Base-by-base conservation (phyloP, 2,797 vertebrate species). In the Remorina albescens region DNA sequence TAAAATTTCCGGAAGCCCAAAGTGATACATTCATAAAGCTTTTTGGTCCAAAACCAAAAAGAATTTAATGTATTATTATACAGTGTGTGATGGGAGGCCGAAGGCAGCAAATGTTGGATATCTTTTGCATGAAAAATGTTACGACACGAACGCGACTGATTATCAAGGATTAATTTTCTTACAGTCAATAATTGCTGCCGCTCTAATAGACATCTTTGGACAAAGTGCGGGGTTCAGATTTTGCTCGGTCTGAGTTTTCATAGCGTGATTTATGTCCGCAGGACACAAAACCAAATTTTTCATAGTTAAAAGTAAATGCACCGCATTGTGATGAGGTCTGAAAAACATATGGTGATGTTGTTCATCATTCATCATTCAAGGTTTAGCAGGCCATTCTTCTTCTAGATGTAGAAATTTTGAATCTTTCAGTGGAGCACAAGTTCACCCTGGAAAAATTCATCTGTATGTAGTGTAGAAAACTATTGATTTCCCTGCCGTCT, bases 401-500 rank as follows among this genome's bases (percentile, higher is more conserved):
- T 85, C 79, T 70, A 76, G 74, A 86, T 67, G 46, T 46, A 76
- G 51, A 86, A 67, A 78, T 57, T 76, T 71, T 69, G 73, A 87
- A 85, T 91, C 76, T 84, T 86, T 86, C 81, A 83, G 81, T 39
- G 11, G 51, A 84, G 64, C 74, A 65, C 34, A 46, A 67, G 63
- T 72, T 51, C 42, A 55, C 34, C 41, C 26, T 62, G 66, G 72
- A 89, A 90, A 87, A 88, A 88, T 71, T 87, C 64, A 88, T 91
- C 80, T 88, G 71, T 89, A 82, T 86, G 88, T 90, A 83, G 53
- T 47, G 70, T 76, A 82, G 86, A 84, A 89, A 87, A 89, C 73
- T 93, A 93, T 91, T 93, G 91, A 93, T 93, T 92, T 90, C 80
- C 67, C 73, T 81, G 86, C 81, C 82, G 85, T 83, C 85, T 89